Base-by-base conservation (phyloP, 2,797 vertebrate genomes). In the Brotula barbata region DNA sequence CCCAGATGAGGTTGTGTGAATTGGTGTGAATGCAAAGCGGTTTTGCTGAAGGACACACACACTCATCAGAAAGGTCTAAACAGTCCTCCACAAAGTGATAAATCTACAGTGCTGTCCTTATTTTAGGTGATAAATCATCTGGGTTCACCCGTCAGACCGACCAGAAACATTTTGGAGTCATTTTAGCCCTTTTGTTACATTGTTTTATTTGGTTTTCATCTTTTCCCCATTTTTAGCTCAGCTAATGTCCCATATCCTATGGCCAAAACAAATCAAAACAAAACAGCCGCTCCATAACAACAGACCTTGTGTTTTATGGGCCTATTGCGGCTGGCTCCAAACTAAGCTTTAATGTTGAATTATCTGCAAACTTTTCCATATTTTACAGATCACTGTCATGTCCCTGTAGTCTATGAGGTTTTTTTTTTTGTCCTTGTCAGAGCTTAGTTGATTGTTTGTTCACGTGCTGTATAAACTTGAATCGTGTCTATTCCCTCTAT, bases 281-380 rank as follows among this genome's bases (percentile, higher is more conserved):
- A 44, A 70, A 28, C 46, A 47, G 16, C 21, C 17, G 16, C 22
- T 12, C 48, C 58, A 5, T 40, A 45, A 45, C 42, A 33, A 7
- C 6, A 3, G 3, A 23, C 11, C 9, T 39, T 44, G 1, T 17
- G 1, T 20, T 39, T 39, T 1, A 6, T 15, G n/a, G 15, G 14
- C 36, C 13, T 39, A 6, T 39, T 39, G n/a, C 7, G 13, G 6
- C 36, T 39, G 36, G 13, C 36, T 39, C 13, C n/a, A 39, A 5
- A 15, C 36, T 14, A 17, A 40, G n/a, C n/a, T 16, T 17, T 7
- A 9, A 7, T 16, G 14, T 15, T 9, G 3, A 15, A 14, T 37
- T 14, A 12, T 14, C 21, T 44, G 19, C 20, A 44, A 13, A 44
- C 31, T 7, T 28, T 28, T 28, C 7, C 25, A 28, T 28, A 7